Conservation (phyloP, 1,140 invertebrate genomes). For the Eulimnadia texana region DNA sequence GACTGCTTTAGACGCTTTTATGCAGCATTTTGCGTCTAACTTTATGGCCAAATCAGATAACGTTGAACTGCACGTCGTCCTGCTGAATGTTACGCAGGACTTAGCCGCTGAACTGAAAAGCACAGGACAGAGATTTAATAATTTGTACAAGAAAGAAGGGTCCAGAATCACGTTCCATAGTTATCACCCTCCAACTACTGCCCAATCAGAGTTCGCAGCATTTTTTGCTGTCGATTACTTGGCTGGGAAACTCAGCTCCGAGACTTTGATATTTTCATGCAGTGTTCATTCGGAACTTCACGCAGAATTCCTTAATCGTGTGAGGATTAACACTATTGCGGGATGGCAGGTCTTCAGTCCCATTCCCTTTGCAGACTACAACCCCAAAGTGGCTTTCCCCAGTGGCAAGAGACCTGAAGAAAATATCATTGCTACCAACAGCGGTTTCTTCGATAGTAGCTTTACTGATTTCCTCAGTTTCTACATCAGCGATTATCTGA, state of each 20-base stretch:
- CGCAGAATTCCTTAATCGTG: slow-evolving; percentile 67
- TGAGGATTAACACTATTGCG: slow-evolving; percentile 69
- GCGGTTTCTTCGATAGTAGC: slow-evolving; percentile 61
- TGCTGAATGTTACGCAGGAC: slow-evolving; percentile 28
- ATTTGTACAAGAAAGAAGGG: slow-evolving; percentile 50
- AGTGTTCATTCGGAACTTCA: slow-evolving; percentile 50
- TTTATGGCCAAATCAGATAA: slow-evolving; percentile 63
- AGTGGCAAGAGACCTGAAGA: slow-evolving; percentile 35
- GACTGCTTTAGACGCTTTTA: slow-evolving; percentile 41
- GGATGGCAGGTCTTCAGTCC: slow-evolving; percentile 66
- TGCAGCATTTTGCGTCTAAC: slow-evolving; percentile 48
- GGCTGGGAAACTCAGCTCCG: slow-evolving; percentile 48
- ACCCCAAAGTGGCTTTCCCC: slow-evolving; percentile 42
- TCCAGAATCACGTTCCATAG: slow-evolving; percentile 48
- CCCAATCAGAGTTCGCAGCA: slow-evolving; percentile 32
- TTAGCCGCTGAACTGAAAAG: slow-evolving; percentile 43
- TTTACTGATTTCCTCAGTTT: slow-evolving; percentile 60
- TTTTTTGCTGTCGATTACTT: slow-evolving; percentile 55
- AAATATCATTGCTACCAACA: slow-evolving; percentile 56
- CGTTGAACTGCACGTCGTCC: slow-evolving; percentile 48
- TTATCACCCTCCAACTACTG: too few species aligned
- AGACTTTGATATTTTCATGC: slow-evolving; percentile 49
- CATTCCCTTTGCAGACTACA: slow-evolving; percentile 62
- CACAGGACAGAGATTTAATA: slow-evolving; percentile 40
- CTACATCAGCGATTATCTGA: slow-evolving; percentile 63